Evolutionary conservation across 37 sponge, comb jelly and placozoan species (phyloP), one percentile per base, ranked within the genome.

Genomic region (Geodia barretti): DNA sequence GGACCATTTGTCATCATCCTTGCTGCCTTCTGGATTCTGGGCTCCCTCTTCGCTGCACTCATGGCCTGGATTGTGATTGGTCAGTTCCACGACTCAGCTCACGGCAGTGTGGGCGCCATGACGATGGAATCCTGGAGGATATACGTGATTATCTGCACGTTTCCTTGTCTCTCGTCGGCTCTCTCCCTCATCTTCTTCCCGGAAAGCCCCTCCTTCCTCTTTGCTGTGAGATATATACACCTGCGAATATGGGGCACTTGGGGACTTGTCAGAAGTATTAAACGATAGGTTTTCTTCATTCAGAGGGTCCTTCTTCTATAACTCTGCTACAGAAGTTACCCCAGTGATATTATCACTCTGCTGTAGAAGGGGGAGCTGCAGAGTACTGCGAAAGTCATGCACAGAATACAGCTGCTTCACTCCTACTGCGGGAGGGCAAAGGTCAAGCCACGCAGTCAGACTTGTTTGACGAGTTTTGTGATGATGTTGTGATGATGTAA

Each of bases 11-110:
- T 95, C 72, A 85, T 89, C 43, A 41, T 81, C 20, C 69, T 95
- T 65, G 89, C 95, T 23, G 60, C 76, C 17, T 95, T 95, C 71
- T 95, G 95, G 95, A 86, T 73, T 35, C n/a, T 87, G 1, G 92
- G 95, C 11, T 87, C 83, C 31, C 38, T 94, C 26, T 87, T 74
- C 58, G 87, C 95, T 3, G 80, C 91, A 8, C 30, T 94, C 21
- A 25, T 90, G 33, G 95, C 95, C 20, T 65, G 82, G 82, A 72
- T 34, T 7, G 78, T 92, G 54, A 80, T 88, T 28, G 75, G 72
- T 35, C 38, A 37, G 60, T 47, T 17, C 14, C 36, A 23, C 21
- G 71, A 19, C 33, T 70, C 35, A 3, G 32, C 39, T 41, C 4
- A 31, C 64, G 76, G 54, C 17, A 66, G 28, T 2, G 29, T 81